These are phyloP conservation scores for Gisinianus flammeolus DNA, from an alignment of 2,888 invertebrate species.

Conservation along the genomic window DNA sequence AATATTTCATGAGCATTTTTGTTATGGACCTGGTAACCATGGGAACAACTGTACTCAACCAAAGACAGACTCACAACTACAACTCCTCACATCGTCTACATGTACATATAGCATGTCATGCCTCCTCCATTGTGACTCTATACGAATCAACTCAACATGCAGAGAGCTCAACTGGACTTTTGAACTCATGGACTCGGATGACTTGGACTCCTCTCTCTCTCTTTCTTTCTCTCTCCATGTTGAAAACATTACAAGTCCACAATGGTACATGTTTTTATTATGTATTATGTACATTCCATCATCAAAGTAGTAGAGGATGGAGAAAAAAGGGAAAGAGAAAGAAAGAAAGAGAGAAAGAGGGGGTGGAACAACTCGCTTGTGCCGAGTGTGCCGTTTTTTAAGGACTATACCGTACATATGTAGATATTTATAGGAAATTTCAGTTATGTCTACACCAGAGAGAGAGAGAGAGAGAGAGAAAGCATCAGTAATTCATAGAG, in stretches of 20 bases:
- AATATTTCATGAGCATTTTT: conserved; percentile 59
- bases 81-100: neutral
- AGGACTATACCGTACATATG: too few species aligned
- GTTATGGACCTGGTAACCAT: conserved; percentile 51
- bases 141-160: neutral
- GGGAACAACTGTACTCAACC: conserved; percentile 36
- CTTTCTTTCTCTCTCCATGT: too few species aligned
- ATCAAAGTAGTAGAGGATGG: neutral
- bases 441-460: neutral
- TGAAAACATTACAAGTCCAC: too few species aligned
- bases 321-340: neutral
- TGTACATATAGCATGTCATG: neutral
- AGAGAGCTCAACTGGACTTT: neutral
- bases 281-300: neutral
- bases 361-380: too few species aligned
- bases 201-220: too few species aligned
- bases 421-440: neutral
- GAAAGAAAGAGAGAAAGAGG: neutral
- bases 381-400: too few species aligned
- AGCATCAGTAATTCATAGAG: conserved; percentile 37
- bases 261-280: neutral
- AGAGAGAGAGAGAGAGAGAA: conserved; percentile 28
- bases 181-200: too few species aligned
- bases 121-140: neutral
- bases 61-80: neutral